Base-by-base conservation (phyloP, 2,888 invertebrate genomes). In the Oscheius onirici region DNA sequence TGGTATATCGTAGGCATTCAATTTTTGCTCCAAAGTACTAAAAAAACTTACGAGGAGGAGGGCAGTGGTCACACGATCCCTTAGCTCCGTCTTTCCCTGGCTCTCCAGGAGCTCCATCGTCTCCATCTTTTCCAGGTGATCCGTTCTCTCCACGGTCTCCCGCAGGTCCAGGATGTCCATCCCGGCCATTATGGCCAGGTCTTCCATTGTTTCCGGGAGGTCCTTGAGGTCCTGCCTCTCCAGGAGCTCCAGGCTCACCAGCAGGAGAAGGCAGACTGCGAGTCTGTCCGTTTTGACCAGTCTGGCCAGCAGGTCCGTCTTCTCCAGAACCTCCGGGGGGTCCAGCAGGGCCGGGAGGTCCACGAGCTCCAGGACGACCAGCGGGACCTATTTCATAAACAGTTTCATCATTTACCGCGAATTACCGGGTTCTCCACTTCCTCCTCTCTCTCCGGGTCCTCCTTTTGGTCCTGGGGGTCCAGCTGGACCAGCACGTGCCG, bases 51-150 rank as follows among this genome's bases (percentile, higher is more conserved):
- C 86, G 68, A n/a, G 85, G 82, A 41, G 84, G 84, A 51, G 87
- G 85, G 55, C 87, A 87, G 68, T 86, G 85, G 65, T 87, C 87
- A 80, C 87, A 87, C 17, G 74, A 74, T 72, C 78, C 61, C 46
- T 73, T 57, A 70, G 73, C 71, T 71, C 78, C 78, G 52, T 77
- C 63, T 26, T 17, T 49, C 17, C 22, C 49, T 10, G 10, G 17
- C 22, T 15, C 46, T 15, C 22, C 17, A 49, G 17, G 17, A 10
- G 10, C 22, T 3, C 17, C 17, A 49, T 24, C 66, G 26, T 72
- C 74, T 76, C 78, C 78, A 49, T 77, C 77, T 51, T 77, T 77
- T 78, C 80, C 80, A 61, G 77, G 71, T 43, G 69, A 74, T 78
- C 78, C 78, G 61, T 69, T 69, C 10, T 60, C 26, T 73, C 78